Conservation (phyloP, 2,797 vertebrate genomes). For the Sparidentex hasta region DNA sequence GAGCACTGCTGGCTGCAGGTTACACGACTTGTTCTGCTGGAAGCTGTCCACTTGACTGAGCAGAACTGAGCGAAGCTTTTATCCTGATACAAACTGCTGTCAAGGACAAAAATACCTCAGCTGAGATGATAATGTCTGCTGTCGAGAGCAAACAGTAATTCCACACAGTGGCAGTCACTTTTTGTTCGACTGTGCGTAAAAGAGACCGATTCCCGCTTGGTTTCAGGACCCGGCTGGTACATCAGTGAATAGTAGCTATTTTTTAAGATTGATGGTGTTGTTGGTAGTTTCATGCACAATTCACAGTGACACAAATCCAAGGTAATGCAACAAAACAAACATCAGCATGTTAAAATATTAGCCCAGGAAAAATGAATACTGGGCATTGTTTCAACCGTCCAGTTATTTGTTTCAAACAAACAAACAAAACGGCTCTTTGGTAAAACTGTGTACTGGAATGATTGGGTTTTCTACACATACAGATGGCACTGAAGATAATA, state of each 20-base stretch:
- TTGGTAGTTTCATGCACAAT: neutral
- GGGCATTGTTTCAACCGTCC: slow-evolving; percentile 21
- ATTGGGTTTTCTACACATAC: slow-evolving; percentile 5
- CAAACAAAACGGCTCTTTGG: neutral
- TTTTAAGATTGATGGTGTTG: neutral
- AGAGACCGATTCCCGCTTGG: neutral
- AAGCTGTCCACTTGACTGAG: slow-evolving; percentile 30
- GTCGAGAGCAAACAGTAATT: slow-evolving; percentile 22
- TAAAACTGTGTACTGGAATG: neutral
- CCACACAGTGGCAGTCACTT: neutral
- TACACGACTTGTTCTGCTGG: slow-evolving; percentile 32
- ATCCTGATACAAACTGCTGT: slow-evolving; percentile 39
- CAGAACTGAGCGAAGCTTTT: slow-evolving; percentile 35
- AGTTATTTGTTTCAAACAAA: slow-evolving; percentile 27
- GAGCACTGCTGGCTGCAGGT: slow-evolving; percentile 27
- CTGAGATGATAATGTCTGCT: slow-evolving; percentile 14
- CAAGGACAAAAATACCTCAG: slow-evolving; percentile 41
- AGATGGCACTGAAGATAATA: slow-evolving; percentile 2
- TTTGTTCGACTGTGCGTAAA: neutral
- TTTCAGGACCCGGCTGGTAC: slow-evolving; percentile 3
- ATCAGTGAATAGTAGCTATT: neutral
- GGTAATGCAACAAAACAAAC: slow-evolving; percentile 7
- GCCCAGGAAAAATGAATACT: neutral
- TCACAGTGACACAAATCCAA: slow-evolving; percentile 12
- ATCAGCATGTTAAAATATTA: slow-evolving; percentile 16